Evolutionary conservation across 2,797 vertebrate genomes (phyloP).

Genomic region (Spondyliosoma cantharus): DNA sequence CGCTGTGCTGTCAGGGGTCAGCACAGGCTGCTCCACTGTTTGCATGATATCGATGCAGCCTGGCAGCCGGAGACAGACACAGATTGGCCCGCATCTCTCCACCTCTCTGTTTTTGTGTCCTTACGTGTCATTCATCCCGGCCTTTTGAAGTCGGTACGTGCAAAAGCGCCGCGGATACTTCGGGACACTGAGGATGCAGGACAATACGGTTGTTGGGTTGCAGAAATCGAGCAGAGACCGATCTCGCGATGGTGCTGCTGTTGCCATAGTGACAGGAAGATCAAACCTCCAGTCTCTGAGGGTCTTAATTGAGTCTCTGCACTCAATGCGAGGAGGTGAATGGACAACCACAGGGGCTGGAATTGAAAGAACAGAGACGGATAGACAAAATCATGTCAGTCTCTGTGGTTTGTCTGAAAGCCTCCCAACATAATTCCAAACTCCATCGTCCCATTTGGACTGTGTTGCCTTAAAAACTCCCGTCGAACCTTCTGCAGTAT

Average conservation of each 20-base stretch:
- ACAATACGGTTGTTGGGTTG: slow-evolving; percentile 40
- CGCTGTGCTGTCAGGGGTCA: slow-evolving; percentile 56
- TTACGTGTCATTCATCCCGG: slow-evolving; percentile 54
- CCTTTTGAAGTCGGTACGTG: slow-evolving; percentile 45
- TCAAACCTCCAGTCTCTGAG: slow-evolving; percentile 44
- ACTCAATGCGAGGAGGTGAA: slow-evolving; percentile 44
- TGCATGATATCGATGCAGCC: slow-evolving; percentile 48
- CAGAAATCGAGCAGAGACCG: slow-evolving; percentile 44
- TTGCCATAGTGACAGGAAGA: slow-evolving; percentile 68
- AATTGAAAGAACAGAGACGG: slow-evolving; percentile 8
- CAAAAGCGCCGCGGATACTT: slow-evolving; percentile 33
- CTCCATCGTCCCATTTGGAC: slow-evolving; percentile 46
- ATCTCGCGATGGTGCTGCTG: slow-evolving; percentile 34
- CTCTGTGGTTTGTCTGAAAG: slow-evolving; percentile 23
- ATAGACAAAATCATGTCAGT: background rate
- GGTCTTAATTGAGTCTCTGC: slow-evolving; percentile 64
- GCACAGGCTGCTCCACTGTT: slow-evolving; percentile 10
- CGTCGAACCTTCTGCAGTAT: slow-evolving; percentile 70
- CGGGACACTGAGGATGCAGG: slow-evolving; percentile 41
- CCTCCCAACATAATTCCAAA: slow-evolving; percentile 18
- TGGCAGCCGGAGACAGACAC: slow-evolving; percentile 53
- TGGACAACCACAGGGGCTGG: slow-evolving; percentile 15
- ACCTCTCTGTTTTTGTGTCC: slow-evolving; percentile 57
- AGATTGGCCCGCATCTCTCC: slow-evolving; percentile 39
- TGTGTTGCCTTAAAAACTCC: slow-evolving; percentile 48